Percentiles rank a stretch among this genome's conserved stretches.
Conservation (phyloP, 37 sponge, comb jelly and placozoan genomes). For the Oscarella lobularis region DNA sequence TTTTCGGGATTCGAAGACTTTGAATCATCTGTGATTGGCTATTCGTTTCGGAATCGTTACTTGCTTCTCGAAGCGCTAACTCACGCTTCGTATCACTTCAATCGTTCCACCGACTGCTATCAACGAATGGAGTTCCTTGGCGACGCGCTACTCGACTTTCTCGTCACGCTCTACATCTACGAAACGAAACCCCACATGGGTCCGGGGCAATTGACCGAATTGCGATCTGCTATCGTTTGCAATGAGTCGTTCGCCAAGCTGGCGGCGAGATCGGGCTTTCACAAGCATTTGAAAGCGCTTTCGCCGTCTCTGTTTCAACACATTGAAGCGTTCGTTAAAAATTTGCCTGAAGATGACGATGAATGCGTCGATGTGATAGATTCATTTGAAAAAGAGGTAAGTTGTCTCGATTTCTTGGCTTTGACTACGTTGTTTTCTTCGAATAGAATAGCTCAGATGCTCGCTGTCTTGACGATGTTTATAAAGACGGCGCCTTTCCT, state of each 20-base stretch:
- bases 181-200: constrained; percentile 23
- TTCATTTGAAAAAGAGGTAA: too few relatives aligned
- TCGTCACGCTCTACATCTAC: constrained; percentile 70
- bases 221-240: constrained; percentile 83
- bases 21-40: constrained; percentile 10
- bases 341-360: not conserved
- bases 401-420: too few relatives aligned
- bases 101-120: constrained; percentile 75
- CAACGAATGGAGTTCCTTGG: constrained; percentile 96
- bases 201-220: constrained; percentile 69
- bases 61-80: constrained; percentile 84
- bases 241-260: constrained; percentile 71
- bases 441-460: too few relatives aligned
- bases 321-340: not conserved
- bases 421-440: too few relatives aligned
- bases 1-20: not conserved
- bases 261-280: constrained; percentile 7
- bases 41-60: constrained; percentile 47
- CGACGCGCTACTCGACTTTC: constrained; percentile 90
- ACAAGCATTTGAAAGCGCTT: not conserved
- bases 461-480: constrained; percentile 12
- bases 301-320: constrained; percentile 12
- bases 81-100: constrained; percentile 77
- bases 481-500: constrained; percentile 56
- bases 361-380: too few relatives aligned